Evolutionary conservation across 2,113 vertebrate genomes (phyloP), one percentile per base, ranked within the genome.

Genomic region (Sterrhoptilus dennistouni): DNA sequence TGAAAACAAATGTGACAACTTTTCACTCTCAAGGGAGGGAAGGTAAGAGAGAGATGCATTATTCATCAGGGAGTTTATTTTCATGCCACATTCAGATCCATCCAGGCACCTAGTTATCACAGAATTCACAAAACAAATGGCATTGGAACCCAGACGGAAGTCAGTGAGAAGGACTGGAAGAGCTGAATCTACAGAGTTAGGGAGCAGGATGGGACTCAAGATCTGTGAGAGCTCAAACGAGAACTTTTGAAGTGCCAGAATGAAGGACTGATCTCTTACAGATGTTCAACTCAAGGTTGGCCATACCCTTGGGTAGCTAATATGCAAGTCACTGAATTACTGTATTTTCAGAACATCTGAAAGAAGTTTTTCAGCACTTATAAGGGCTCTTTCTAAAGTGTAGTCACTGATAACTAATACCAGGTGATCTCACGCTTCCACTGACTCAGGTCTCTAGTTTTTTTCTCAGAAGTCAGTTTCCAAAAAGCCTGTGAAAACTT

Each of bases 1-100:
- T 90, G 54, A 90, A 95, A 97, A 78, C 28, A 80, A 91, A 95
- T 45, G 35, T 70, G 88, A 90, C 66, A 78, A 50, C 49, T 8
- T 89, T 87, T 66, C 59, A 50, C 33, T 87, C 56, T 45, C 38
- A 53, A 78, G 54, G 17, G 75, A 81, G 33, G 28, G 18, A 85
- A 83, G 27, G 52, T 63, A 66, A 76, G 72, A 47, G 61, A 90
- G 71, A 64, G 35, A 70, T 87, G 47, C 28, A 59, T 87, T 82
- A 75, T 90, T 95, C 68, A 79, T 50, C 17, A 65, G 22, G 5
- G 29, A 81, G 50, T 79, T 89, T 72, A 85, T 93, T 84, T 92
- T 78, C 50, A 42, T 56, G 33, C 6, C 66, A 49, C 28, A 24
- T 53, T 66, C 72, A 53, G 56, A 68, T 53, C 40, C 18, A 68